phyloP scores from a whole-genome alignment of 37 sponge, comb jelly and placozoan genomes.

The Beroe forskalii region DNA sequence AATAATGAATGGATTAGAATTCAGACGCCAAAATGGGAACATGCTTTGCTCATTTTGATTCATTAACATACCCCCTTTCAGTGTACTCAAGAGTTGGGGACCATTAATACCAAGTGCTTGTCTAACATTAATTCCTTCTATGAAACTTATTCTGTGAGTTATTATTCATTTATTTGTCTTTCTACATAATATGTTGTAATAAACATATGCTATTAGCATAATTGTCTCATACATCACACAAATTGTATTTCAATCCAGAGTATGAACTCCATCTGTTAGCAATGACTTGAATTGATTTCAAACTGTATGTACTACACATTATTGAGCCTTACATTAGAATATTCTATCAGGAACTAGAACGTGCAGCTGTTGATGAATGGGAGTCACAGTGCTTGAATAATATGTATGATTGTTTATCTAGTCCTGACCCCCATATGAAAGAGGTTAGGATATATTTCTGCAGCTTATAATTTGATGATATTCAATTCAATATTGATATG shows the following conservation, averaged over 20 bases:
- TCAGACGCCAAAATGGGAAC: too few species aligned
- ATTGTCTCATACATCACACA: too few species aligned
- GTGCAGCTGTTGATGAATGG: slow-evolving; percentile 5
- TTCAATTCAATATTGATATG: too few species aligned
- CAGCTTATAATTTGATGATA: too few species aligned
- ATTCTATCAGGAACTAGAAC: background rate
- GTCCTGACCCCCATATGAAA: background rate
- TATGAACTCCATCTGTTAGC: too few species aligned
- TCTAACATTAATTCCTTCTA: background rate
- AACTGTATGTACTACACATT: background rate
- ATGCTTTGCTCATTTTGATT: background rate
- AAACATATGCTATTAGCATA: too few species aligned
- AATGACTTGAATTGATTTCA: too few species aligned
- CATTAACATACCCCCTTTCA: background rate
- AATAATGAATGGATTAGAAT: too few species aligned
- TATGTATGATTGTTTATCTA: slow-evolving; percentile 21
- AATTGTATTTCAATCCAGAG: too few species aligned
- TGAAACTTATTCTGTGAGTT: slow-evolving; percentile 1
- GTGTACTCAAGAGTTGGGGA: background rate
- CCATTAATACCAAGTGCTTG: background rate
- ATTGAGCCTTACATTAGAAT: background rate
- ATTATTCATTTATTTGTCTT: background rate
- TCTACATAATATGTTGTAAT: too few species aligned
- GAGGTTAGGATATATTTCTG: too few species aligned
- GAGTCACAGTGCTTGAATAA: slow-evolving; percentile 8